Percentiles rank a stretch among this genome's conserved stretches.
These are phyloP conservation scores for Mamestra configurata DNA, from an alignment of 1,140 invertebrate genomes.

Conservation along the genomic window DNA sequence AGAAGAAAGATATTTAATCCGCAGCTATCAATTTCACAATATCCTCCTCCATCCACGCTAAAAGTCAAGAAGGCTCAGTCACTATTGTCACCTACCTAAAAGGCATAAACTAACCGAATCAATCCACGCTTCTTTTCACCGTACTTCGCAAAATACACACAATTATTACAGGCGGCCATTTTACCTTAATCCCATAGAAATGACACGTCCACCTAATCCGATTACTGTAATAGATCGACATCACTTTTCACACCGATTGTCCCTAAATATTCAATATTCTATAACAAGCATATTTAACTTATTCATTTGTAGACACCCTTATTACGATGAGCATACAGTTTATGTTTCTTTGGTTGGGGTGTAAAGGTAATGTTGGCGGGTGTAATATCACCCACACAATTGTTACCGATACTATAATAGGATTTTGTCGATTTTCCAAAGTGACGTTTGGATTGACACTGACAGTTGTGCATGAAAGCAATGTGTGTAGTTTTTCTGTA, in stretches of 20 bases:
- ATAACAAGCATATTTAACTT: conserved; percentile 30
- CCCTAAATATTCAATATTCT: conserved; percentile 65
- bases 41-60: neutral
- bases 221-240: conserved; percentile 76
- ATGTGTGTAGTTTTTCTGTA: conserved; percentile 13
- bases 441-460: conserved; percentile 54
- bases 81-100: neutral
- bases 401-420: conserved; percentile 51
- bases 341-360: conserved; percentile 21
- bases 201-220: conserved; percentile 66
- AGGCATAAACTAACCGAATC: neutral
- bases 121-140: neutral
- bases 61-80: neutral
- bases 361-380: conserved; percentile 41
- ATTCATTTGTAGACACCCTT: conserved; percentile 21
- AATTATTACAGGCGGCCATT: conserved; percentile 32
- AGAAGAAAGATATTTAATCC: neutral
- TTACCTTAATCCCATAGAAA: conserved; percentile 64
- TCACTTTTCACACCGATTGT: conserved; percentile 69
- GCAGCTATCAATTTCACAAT: neutral
- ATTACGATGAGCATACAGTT: conserved; percentile 33
- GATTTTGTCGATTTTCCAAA: conserved; percentile 21
- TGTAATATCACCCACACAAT: conserved; percentile 54
- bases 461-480: conserved; percentile 31
- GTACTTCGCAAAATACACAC: conserved; percentile 13